A percentile compares a stretch with the other conserved stretches of the same genome.
Conservation (phyloP, 1,140 invertebrate species). For the Nylanderia fulva region DNA sequence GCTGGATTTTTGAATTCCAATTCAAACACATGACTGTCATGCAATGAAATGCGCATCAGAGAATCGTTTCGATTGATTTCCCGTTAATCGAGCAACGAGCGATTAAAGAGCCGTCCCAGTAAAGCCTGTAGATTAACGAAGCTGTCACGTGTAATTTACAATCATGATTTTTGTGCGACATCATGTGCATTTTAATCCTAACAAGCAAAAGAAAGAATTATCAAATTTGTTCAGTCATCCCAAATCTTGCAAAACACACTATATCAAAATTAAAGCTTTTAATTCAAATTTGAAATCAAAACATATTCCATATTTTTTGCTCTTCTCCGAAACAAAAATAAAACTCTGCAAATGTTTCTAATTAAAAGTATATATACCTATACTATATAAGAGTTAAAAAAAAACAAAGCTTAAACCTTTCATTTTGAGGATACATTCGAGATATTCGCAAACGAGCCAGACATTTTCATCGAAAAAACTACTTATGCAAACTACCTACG, state of each 20-base stretch:
- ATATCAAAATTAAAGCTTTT: background rate
- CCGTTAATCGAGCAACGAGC: constrained; percentile 53
- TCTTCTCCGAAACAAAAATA: too few relatives aligned
- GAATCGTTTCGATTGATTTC: constrained; percentile 53
- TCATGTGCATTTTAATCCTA: background rate
- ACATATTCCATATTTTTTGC: background rate
- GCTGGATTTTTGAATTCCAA: constrained; percentile 44
- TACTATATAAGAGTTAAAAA: background rate
- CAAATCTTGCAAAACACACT: background rate
- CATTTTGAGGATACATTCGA: background rate
- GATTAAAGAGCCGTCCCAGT: constrained; percentile 39
- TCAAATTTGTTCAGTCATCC: background rate
- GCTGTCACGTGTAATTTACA: constrained; percentile 56
- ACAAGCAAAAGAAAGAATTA: background rate
- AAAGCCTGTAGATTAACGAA: constrained; percentile 53
- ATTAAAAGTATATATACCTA: too few relatives aligned
- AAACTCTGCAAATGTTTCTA: background rate
- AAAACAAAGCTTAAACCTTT: background rate
- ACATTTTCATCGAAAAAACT: constrained; percentile 15
- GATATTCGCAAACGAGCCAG: background rate
- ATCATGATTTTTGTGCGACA: constrained; percentile 33
- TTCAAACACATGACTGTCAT: constrained; percentile 14
- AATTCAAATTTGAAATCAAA: constrained; percentile 5
- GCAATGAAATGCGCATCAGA: constrained; percentile 49
- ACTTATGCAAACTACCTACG: constrained; percentile 48